Percentiles rank a stretch among this genome's conserved stretches.
Conservation (phyloP, 1,140 invertebrate species). For the Arctopsyche grandis region DNA sequence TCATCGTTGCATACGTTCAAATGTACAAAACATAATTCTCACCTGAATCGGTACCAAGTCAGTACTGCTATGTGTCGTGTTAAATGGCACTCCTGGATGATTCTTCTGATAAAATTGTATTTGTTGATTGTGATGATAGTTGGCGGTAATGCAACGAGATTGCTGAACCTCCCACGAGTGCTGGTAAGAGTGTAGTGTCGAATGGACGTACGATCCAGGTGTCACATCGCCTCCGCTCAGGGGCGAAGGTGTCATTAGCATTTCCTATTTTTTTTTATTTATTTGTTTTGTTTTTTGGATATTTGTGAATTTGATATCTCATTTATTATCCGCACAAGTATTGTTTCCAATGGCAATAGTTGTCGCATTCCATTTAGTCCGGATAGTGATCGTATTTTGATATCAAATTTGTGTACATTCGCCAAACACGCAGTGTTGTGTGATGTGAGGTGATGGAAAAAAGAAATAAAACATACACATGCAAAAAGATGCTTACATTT, state of each 20-base stretch:
- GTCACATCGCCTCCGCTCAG: slow-evolving; percentile 50
- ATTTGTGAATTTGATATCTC: not conserved
- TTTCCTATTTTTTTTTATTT: slow-evolving; percentile 34
- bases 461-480: slow-evolving; percentile 57
- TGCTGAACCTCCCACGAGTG: slow-evolving; percentile 69
- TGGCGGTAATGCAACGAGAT: slow-evolving; percentile 61
- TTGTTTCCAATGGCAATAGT: not conserved
- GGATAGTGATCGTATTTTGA: slow-evolving; percentile 23
- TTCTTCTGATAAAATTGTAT: slow-evolving; percentile 55
- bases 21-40: slow-evolving; percentile 56
- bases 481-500: slow-evolving; percentile 54
- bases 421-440: slow-evolving; percentile 54
- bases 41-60: slow-evolving; percentile 79
- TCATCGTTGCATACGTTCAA: not conserved
- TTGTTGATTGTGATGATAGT: slow-evolving; percentile 55
- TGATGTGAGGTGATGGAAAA: slow-evolving; percentile 62
- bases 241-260: slow-evolving; percentile 48
- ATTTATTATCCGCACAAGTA: not conserved
- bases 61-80: slow-evolving; percentile 65
- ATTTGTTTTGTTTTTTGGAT: not conserved
- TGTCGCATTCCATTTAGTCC: not conserved
- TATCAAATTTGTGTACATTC: slow-evolving; percentile 32
- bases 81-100: slow-evolving; percentile 61
- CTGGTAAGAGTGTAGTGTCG: slow-evolving; percentile 67
- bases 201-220: slow-evolving; percentile 60